These are phyloP conservation scores for Chironex yamaguchii DNA, from an alignment of 30 jellyfish, hydroid and myxozoan species.

Conservation along the genomic window DNA sequence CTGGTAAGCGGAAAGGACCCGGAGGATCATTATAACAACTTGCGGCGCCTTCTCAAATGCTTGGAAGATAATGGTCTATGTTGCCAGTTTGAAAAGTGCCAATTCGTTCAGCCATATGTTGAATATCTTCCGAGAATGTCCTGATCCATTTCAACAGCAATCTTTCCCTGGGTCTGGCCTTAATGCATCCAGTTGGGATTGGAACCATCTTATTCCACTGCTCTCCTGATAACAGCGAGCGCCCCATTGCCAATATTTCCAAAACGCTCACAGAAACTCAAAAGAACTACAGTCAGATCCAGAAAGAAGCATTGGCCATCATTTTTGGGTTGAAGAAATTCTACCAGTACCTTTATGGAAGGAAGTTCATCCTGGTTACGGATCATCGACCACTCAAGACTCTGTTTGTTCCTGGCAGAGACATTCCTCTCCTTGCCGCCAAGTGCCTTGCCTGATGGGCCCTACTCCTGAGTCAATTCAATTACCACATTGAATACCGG, in stretches of 20 bases:
- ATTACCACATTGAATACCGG: slow-evolving; percentile 38
- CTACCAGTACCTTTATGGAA: slow-evolving; percentile 34
- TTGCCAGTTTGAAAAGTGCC: no score
- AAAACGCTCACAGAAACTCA: slow-evolving; percentile 43
- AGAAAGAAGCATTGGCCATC: slow-evolving; percentile 19
- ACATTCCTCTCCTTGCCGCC: slow-evolving; percentile 34
- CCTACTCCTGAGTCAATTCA: slow-evolving; percentile 19
- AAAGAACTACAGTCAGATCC: slow-evolving; percentile 45
- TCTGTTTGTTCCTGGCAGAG: slow-evolving; percentile 24
- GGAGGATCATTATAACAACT: no score
- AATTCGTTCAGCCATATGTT: no score
- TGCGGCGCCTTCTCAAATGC: no score
- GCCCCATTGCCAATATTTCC: slow-evolving; percentile 37
- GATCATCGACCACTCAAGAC: slow-evolving; percentile 47
- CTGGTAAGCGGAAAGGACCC: no score
- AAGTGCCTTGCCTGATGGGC: slow-evolving; percentile 58
- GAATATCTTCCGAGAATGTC: no score
- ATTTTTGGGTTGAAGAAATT: slow-evolving; percentile 2
- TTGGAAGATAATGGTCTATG: no score
- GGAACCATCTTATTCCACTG: slow-evolving; percentile 59
- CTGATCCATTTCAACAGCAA: no score
- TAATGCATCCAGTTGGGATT: no score
- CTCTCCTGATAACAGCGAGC: slow-evolving; percentile 35
- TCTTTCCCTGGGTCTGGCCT: no score
- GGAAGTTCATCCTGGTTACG: slow-evolving; percentile 33